Conservation (phyloP, 1,140 invertebrate genomes). For the Eufriesea mexicana region DNA sequence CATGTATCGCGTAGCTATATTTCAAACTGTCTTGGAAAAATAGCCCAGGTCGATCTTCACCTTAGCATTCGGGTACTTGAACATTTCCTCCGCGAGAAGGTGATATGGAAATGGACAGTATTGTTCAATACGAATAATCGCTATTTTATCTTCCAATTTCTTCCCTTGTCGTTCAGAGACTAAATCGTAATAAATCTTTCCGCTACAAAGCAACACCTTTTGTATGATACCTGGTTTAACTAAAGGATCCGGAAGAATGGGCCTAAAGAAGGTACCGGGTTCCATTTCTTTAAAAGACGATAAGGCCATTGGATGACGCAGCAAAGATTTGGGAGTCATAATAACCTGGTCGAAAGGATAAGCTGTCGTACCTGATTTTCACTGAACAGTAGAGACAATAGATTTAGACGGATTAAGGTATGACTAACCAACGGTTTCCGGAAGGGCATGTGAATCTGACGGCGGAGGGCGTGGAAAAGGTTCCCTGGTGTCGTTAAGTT, state of each 20-base stretch:
- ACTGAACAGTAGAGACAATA: fast-evolving
- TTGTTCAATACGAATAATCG: conserved; percentile 92
- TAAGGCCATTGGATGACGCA: conserved; percentile 87
- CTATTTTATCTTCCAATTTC: conserved; percentile 87
- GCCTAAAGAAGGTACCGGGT: conserved; percentile 75
- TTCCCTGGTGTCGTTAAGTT: conserved; percentile 94
- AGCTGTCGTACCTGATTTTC: neutral
- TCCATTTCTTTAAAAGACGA: conserved; percentile 88
- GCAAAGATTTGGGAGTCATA: conserved; percentile 91
- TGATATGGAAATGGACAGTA: conserved; percentile 94
- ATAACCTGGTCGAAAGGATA: conserved; percentile 64
- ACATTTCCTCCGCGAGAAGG: conserved; percentile 86
- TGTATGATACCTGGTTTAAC: conserved; percentile 85
- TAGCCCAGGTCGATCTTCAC: conserved; percentile 72
- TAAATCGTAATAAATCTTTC: conserved; percentile 94
- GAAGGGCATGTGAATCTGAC: conserved; percentile 92
- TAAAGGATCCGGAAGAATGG: conserved; percentile 85
- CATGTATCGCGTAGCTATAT: no score
- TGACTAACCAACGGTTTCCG: conserved; percentile 89
- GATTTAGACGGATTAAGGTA: neutral
- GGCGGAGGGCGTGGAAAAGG: conserved; percentile 91
- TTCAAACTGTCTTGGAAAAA: neutral
- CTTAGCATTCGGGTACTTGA: conserved; percentile 88
- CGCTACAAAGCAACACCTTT: conserved; percentile 90
- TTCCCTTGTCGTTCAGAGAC: conserved; percentile 85